Conservation (phyloP, 2,888 invertebrate genomes). For the Amphimallon solstitiale region DNA sequence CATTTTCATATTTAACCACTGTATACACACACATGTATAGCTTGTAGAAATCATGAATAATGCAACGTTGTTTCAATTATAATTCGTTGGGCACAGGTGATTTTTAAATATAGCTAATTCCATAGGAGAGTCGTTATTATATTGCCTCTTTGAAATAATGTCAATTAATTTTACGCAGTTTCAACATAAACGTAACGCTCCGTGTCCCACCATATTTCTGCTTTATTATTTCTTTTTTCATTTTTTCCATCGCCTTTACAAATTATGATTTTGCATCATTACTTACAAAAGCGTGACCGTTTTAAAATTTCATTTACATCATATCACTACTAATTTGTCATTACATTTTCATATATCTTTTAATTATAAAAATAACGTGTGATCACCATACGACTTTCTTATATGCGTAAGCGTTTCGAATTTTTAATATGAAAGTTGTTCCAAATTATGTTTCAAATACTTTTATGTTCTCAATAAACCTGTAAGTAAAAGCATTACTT, state of each 20-base stretch:
- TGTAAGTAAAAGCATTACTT: too few relatives aligned
- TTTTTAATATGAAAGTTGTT: too few relatives aligned
- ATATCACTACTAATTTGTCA: constrained; percentile 21
- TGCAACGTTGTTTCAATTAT: constrained; percentile 14
- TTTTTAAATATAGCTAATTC: constrained; percentile 22
- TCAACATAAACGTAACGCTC: constrained; percentile 29
- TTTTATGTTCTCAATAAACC: too few relatives aligned
- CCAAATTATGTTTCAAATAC: too few relatives aligned
- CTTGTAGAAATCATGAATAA: constrained; percentile 24
- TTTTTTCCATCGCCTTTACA: background rate
- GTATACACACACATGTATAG: constrained; percentile 16
- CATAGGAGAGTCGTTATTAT: constrained; percentile 11
- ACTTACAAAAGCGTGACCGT: constrained; percentile 25
- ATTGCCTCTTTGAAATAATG: constrained; percentile 19
- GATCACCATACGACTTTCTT: too few relatives aligned
- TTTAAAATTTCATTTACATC: constrained; percentile 16
- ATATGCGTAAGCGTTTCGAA: too few relatives aligned
- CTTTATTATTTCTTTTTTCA: constrained; percentile 5
- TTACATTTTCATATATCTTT: too few relatives aligned
- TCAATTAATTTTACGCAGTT: constrained; percentile 30
- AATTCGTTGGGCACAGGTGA: constrained; percentile 27
- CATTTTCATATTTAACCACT: constrained; percentile 35
- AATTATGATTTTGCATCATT: constrained; percentile 30
- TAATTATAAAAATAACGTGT: too few relatives aligned
- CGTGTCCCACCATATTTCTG: background rate